These are phyloP conservation scores for Malurus cyaneus DNA, from an alignment of 2,113 vertebrate genomes.

Conservation along the genomic window DNA sequence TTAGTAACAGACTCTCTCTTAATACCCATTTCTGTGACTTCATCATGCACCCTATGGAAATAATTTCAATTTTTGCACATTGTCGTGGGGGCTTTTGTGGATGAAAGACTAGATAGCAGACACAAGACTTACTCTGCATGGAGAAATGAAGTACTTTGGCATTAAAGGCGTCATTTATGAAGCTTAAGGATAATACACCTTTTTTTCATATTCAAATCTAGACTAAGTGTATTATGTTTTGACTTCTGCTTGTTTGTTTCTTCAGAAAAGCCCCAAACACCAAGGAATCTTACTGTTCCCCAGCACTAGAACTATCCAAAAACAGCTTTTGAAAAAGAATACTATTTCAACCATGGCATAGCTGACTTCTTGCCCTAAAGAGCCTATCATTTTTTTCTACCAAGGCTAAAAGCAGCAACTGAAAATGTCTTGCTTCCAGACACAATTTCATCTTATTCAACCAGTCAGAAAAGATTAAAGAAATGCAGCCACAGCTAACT, in stretches of 20 bases:
- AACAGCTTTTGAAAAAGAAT: background rate
- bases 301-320: background rate
- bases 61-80: background rate
- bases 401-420: background rate
- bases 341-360: background rate
- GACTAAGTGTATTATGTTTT: background rate
- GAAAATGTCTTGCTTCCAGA: background rate
- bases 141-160: background rate
- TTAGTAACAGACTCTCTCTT: background rate
- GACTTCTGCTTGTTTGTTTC: background rate
- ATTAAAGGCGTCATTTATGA: background rate
- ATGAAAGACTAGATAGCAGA: background rate
- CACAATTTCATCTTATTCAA: background rate
- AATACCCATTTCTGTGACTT: background rate
- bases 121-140: background rate
- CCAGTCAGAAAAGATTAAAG: background rate
- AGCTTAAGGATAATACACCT: background rate
- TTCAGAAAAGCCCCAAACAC: background rate
- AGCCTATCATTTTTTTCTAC: background rate
- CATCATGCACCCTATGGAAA: rapidly evolving
- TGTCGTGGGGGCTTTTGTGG: rapidly evolving
- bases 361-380: background rate
- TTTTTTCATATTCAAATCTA: background rate
- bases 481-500: background rate
- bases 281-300: background rate